Conservation (phyloP, 1,140 invertebrate species). For the Reticulitermes speratus region DNA sequence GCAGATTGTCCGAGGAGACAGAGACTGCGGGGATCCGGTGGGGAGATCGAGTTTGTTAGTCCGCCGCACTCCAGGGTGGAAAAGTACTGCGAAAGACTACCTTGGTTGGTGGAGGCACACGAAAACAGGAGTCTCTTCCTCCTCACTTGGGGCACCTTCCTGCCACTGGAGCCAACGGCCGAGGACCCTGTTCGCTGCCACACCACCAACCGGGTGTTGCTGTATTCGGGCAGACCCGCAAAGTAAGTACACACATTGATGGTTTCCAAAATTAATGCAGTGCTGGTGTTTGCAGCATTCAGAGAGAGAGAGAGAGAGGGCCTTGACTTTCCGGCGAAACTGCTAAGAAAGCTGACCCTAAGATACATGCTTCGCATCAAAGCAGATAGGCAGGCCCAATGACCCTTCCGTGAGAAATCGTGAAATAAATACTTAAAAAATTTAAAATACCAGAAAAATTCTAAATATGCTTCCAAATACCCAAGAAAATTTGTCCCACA, state of each 20-base stretch:
- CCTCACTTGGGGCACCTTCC: slow-evolving; percentile 69
- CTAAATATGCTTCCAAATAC: too few relatives aligned
- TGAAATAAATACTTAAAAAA: too few relatives aligned
- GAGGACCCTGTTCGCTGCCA: slow-evolving; percentile 60
- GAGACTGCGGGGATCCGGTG: slow-evolving; percentile 61
- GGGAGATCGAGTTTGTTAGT: slow-evolving; percentile 57
- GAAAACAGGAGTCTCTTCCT: slow-evolving; percentile 73
- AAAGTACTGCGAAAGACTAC: slow-evolving; percentile 68
- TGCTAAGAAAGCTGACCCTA: too few relatives aligned
- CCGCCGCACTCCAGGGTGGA: slow-evolving; percentile 61
- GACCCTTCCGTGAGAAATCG: too few relatives aligned
- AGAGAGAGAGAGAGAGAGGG: too few relatives aligned
- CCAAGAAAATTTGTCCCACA: too few relatives aligned
- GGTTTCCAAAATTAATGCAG: too few relatives aligned
- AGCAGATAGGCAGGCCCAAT: too few relatives aligned
- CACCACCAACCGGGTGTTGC: slow-evolving; percentile 60
- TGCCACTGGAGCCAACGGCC: slow-evolving; percentile 50
- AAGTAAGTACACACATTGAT: slow-evolving; percentile 41
- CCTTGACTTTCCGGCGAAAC: too few relatives aligned
- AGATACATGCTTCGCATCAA: too few relatives aligned
- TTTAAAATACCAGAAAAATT: too few relatives aligned
- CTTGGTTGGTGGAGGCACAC: slow-evolving; percentile 71
- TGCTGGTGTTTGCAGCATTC: too few relatives aligned
- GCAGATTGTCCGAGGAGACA: slow-evolving; percentile 64
- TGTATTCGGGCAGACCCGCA: slow-evolving; percentile 62